Base-by-base conservation (phyloP, 2,113 vertebrate species). In the Phasianus colchicus region DNA sequence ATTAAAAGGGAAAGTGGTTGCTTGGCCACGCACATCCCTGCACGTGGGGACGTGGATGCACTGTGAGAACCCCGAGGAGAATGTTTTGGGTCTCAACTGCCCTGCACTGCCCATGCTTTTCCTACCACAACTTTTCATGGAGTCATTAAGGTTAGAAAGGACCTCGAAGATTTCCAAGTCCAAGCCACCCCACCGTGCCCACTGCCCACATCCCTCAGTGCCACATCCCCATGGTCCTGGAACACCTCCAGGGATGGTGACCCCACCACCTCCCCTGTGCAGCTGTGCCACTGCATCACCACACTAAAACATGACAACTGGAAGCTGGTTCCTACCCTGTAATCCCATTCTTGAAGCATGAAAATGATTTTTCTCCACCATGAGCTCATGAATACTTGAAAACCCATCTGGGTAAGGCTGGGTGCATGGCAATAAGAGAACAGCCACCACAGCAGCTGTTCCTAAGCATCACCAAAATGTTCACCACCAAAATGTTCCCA, bases 1-100 rank as follows among this genome's bases (percentile, higher is more conserved):
- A 64, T 42, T 45, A 83, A 74, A 86, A 94, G 95, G 11, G 91
- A 95, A 94, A 92, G 86, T 0, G 54, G 58, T 48, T 12, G 48
- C 76, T 83, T 71, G 4, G 8, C 61, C 45, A 60, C 34, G 52
- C 2, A 0, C 69, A 81, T 81, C 80, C 64, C 18, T 13, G 42
- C 61, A 11, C 15, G 10, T 15, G 52, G 52, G 52, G 52, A 54
- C 29, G 52, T 54, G 52, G 85, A 11, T 1, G 2, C 0, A 1
- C 58, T 18, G 32, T 38, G 73, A 50, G 9, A 32, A 72, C 64
- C 36, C 48, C 48, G 42, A 29, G 55, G 32, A 20, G 55, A 58
- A 20, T 12, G 55, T n/a, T 32, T 19, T 20, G 55, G 55, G 55
- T n/a, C 30, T 58, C 55, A 20, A n/a, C 6, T 32, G 55, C 73